Conservation (phyloP, 2,888 invertebrate genomes). For the Liposcelis brunnea region DNA sequence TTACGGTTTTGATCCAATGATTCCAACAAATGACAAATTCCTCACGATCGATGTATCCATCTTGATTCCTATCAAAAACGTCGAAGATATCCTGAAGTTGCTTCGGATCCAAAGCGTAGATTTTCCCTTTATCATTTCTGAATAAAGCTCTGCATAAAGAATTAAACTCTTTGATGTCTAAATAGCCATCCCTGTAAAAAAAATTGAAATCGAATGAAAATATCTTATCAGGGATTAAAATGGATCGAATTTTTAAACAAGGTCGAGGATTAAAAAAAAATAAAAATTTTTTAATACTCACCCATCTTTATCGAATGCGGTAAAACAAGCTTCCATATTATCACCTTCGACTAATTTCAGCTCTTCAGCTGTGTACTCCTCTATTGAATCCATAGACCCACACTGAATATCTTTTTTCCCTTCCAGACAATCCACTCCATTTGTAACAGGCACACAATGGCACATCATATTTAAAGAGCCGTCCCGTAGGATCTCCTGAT, state of each 20-base stretch:
- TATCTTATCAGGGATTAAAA: slow-evolving; percentile 7
- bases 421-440: slow-evolving; percentile 1
- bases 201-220: slow-evolving; percentile 18
- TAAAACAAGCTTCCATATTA: slow-evolving; percentile 81
- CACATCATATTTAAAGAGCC: no score
- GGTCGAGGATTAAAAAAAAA: background rate
- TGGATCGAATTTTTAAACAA: background rate
- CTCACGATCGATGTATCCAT: slow-evolving; percentile 59
- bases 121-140: slow-evolving; percentile 68
- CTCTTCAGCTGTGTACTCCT: background rate
- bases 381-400: no score
- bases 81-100: slow-evolving; percentile 57
- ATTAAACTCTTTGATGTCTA: slow-evolving; percentile 60
- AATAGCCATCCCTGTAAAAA: slow-evolving; percentile 62
- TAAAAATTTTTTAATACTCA: slow-evolving; percentile 32
- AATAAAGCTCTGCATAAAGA: slow-evolving; percentile 71
- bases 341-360: slow-evolving; percentile 16
- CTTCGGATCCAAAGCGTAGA: slow-evolving; percentile 56
- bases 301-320: slow-evolving; percentile 80
- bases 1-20: slow-evolving; percentile 76
- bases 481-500: no score
- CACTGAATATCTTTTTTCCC: no score
- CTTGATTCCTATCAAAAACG: slow-evolving; percentile 60
- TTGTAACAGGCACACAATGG: background rate
- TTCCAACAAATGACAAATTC: slow-evolving; percentile 80